Evolutionary conservation across 2,797 vertebrate genomes (phyloP).

Genomic region (Dicrostonyx torquatus): DNA sequence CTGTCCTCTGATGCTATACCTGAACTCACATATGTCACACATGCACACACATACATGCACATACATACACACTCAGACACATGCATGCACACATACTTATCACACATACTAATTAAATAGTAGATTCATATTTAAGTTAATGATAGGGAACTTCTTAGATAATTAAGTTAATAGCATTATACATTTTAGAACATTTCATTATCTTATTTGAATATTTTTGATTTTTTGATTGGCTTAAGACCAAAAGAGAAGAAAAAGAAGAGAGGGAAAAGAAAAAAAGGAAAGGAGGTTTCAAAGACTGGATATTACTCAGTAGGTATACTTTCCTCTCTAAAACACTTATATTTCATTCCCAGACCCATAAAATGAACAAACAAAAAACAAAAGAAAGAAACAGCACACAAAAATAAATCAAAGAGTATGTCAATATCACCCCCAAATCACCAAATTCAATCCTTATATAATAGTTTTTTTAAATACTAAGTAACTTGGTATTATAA

Average conservation of each 20-base stretch:
- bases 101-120: background rate
- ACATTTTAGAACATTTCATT: background rate
- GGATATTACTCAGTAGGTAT: background rate
- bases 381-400: background rate
- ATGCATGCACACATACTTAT: background rate
- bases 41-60: background rate
- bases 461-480: background rate
- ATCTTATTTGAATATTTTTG: background rate
- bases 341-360: background rate
- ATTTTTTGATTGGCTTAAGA: background rate
- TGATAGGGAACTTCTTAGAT: background rate
- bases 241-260: background rate
- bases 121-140: background rate
- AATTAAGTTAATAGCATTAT: background rate
- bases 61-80: background rate
- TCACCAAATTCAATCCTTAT: background rate
- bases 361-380: background rate
- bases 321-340: background rate
- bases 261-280: too few species aligned
- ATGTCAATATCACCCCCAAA: background rate
- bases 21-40: background rate
- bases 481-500: background rate
- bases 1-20: background rate
- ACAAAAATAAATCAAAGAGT: background rate
- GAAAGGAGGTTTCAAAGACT: background rate